These are phyloP conservation scores for Gerris lacustris DNA, from an alignment of 2,888 invertebrate genomes.

Conservation along the genomic window DNA sequence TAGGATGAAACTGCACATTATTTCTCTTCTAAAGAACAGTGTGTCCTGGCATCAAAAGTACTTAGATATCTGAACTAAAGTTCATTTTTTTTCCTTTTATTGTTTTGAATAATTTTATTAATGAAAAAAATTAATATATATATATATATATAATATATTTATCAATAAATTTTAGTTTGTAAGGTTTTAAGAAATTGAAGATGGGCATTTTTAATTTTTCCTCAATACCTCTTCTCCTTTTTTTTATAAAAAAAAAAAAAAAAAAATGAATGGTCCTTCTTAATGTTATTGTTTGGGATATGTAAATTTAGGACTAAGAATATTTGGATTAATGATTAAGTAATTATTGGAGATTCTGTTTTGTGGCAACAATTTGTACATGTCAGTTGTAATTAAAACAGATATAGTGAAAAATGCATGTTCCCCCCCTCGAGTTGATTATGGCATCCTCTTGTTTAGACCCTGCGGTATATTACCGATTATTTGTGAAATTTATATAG, in stretches of 20 bases:
- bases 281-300: constrained; percentile 21
- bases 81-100: constrained; percentile 20
- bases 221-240: constrained; percentile 21
- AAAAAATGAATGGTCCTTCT: constrained; percentile 13
- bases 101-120: constrained; percentile 13
- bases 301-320: constrained; percentile 8
- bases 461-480: background rate
- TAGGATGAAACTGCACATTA: background rate
- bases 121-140: constrained; percentile 14
- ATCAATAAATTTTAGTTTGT: background rate
- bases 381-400: constrained; percentile 21
- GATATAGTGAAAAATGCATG: background rate
- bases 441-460: no score
- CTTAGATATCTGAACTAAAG: constrained; percentile 23
- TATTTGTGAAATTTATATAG: background rate
- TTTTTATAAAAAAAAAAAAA: background rate
- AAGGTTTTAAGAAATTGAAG: constrained; percentile 17
- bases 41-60: constrained; percentile 22
- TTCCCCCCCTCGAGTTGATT: background rate
- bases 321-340: background rate
- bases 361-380: constrained; percentile 31
- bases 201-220: constrained; percentile 29
- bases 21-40: constrained; percentile 21
- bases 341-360: constrained; percentile 18
- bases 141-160: constrained; percentile 19